Base-by-base conservation (phyloP, 2,888 invertebrate genomes). In the Epicampocera succincta region DNA sequence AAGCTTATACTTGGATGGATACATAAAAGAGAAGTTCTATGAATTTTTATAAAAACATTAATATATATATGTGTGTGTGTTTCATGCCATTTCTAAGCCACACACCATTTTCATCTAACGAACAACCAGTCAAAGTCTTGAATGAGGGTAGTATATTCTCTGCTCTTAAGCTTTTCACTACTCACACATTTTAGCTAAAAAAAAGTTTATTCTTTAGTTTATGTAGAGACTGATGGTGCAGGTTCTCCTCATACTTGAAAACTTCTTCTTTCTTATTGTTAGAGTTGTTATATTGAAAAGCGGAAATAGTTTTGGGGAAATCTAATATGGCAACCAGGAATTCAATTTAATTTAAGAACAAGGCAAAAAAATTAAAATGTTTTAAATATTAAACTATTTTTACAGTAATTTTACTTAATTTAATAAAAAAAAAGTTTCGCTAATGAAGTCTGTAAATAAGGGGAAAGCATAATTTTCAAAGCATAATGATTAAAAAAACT, bases 301-400 rank as follows among this genome's bases (percentile, higher is more conserved):
- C 69, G 80, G 69, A 84, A 84, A 80, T 80, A 65, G 72, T 68
- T 84, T 78, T 75, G 12, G 33, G 19, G 63, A 75, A 80, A 80
- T 42, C 77, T 75, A 80, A 80, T 84, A 77, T 77, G 82, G 82
- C 82, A 82, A 80, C 84, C 72, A 80, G 75, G 83, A 58, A 69
- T 78, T 63, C 44, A 75, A 75, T 21, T 12, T 15, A 68, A 38
- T 38, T 29, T 60, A 19, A 50, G n/a, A 3, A 15, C 29, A 15
- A 13, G 1, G 15, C n/a, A n/a, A n/a, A 46, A 15, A 17, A 46
- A 1, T 15, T 46, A 1, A 46, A 17, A n/a, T n/a, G 44, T 6
- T 15, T 15, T 44, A 5, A 44, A 4, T 46, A 46, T 33, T 9
- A 33, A 33, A 33, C 25, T n/a, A n/a, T n/a, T n/a, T n/a, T n/a